phyloP scores from a whole-genome alignment of 2,888 invertebrate species.

The Ochropleura leucogaster region DNA sequence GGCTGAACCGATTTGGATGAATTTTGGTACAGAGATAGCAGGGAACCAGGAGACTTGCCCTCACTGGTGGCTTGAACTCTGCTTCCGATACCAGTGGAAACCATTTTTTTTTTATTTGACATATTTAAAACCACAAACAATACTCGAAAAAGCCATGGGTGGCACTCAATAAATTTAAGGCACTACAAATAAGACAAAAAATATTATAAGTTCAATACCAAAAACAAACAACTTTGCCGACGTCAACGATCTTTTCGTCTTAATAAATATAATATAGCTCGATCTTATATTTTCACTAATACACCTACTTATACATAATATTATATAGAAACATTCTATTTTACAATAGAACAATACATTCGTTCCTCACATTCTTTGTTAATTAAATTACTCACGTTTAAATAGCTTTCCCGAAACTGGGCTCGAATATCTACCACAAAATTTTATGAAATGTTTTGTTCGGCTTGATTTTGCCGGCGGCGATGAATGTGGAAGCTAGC shows the following conservation, averaged over 20 bases:
- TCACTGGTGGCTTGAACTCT: too few relatives aligned
- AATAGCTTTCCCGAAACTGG: conserved; percentile 51
- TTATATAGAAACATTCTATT: conserved; percentile 1
- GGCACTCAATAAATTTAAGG: too few relatives aligned
- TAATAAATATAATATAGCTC: too few relatives aligned
- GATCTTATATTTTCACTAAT: not conserved
- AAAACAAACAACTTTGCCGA: not conserved
- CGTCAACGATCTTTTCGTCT: not conserved
- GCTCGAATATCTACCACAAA: conserved; percentile 31
- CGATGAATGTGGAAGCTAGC: conserved; percentile 11
- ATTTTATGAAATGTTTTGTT: conserved; percentile 50
- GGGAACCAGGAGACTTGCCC: too few relatives aligned
- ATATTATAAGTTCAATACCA: not conserved
- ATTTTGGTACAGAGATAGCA: too few relatives aligned
- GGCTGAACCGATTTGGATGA: too few relatives aligned
- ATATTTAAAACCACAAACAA: too few relatives aligned
- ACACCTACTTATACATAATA: not conserved
- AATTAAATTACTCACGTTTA: conserved; percentile 64
- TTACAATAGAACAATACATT: conserved; percentile 20
- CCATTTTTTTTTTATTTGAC: too few relatives aligned
- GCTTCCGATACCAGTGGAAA: too few relatives aligned
- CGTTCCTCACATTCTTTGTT: conserved; percentile 30
- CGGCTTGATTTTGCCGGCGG: conserved; percentile 31
- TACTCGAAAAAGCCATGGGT: too few relatives aligned
- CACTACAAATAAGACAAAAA: too few relatives aligned